Evolutionary conservation across 2,113 vertebrate species (phyloP).

Genomic region (Campylomormyrus tamandua): DNA sequence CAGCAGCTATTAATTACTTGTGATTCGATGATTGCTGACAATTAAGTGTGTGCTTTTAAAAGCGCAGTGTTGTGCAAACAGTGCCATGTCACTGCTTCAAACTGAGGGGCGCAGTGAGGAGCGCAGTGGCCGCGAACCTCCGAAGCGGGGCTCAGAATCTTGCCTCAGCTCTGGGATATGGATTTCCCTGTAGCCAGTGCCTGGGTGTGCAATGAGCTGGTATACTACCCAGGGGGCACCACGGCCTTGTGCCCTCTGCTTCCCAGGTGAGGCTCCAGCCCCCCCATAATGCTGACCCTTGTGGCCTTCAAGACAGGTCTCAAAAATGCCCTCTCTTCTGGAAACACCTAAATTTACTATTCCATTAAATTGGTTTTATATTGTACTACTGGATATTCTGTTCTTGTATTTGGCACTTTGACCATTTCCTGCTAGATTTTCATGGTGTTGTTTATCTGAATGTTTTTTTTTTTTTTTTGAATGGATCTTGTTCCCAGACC

Average conservation of each 20-base stretch:
- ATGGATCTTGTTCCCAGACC: neutral
- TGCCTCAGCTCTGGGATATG: neutral
- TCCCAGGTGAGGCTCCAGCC: neutral
- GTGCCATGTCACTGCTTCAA: neutral
- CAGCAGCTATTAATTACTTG: neutral
- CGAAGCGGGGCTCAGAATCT: neutral
- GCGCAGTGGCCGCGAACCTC: neutral
- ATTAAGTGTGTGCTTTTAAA: neutral
- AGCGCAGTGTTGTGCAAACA: neutral
- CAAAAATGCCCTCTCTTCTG: neutral
- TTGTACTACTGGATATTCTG: neutral
- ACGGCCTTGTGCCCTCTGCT: neutral
- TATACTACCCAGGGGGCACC: neutral
- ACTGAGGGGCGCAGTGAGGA: neutral
- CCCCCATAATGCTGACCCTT: neutral
- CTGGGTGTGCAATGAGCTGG: neutral
- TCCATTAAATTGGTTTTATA: neutral
- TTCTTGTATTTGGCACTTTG: neutral
- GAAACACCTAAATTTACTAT: neutral
- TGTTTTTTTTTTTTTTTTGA: neutral
- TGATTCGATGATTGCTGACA: neutral
- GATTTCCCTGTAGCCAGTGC: neutral
- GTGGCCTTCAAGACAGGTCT: neutral
- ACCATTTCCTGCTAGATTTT: neutral
- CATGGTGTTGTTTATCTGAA: neutral